Percentiles rank a stretch among this genome's conserved stretches.
Conservation (phyloP, 2,797 vertebrate genomes). For the Brotula barbata region DNA sequence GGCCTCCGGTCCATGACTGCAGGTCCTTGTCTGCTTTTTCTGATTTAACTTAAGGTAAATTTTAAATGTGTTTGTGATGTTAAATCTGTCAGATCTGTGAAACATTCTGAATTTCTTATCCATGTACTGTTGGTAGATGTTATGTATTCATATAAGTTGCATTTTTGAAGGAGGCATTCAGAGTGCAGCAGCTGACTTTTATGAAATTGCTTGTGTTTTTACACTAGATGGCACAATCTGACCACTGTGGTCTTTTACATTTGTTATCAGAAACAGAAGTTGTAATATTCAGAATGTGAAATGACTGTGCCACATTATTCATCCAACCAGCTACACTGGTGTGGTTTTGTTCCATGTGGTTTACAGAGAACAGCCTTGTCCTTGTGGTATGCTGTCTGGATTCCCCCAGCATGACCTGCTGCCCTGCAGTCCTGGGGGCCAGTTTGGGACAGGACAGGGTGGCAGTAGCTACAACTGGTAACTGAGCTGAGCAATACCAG, state of each 20-base stretch:
- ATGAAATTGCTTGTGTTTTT: constrained; percentile 12
- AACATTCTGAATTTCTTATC: too few relatives aligned
- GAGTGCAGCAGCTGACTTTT: constrained; percentile 1
- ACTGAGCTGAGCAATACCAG: constrained; percentile 37
- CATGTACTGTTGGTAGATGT: too few relatives aligned
- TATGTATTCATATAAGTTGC: too few relatives aligned
- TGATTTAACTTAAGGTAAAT: too few relatives aligned
- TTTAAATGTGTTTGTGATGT: too few relatives aligned
- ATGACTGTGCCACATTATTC: constrained; percentile 3
- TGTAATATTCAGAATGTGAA: constrained; percentile 13
- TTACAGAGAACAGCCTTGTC: constrained; percentile 51
- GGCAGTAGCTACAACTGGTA: constrained; percentile 28
- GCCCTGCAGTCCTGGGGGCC: constrained; percentile 27
- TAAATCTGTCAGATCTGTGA: too few relatives aligned
- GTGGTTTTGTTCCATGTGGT: constrained; percentile 21
- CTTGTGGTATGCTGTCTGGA: constrained; percentile 43
- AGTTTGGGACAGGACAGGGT: constrained; percentile 15
- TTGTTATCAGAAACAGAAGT: neutral
- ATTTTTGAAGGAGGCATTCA: neutral
- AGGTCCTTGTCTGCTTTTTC: too few relatives aligned
- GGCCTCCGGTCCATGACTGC: too few relatives aligned
- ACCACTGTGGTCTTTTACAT: constrained; percentile 6
- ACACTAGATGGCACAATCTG: constrained; percentile 4
- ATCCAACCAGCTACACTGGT: constrained; percentile 3
- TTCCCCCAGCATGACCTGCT: constrained; percentile 53